Conservation (phyloP, 2,888 invertebrate genomes). For the Nomada lathburiana region DNA sequence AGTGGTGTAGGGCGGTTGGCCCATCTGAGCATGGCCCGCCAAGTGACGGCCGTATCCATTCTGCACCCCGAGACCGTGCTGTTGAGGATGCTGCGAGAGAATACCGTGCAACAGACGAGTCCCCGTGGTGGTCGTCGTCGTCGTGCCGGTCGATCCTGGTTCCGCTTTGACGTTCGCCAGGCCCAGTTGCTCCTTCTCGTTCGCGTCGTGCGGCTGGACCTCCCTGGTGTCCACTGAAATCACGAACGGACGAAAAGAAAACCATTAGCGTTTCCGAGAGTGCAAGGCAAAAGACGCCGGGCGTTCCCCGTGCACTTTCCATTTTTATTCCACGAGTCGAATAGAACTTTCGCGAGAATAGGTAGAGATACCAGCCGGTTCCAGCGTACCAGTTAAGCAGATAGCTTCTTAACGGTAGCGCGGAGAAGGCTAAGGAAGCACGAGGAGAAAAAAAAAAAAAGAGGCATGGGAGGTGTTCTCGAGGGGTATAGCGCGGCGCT, state of each 20-base stretch:
- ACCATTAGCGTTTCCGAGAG: not conserved
- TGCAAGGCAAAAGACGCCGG: not conserved
- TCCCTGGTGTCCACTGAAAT: slow-evolving; percentile 88
- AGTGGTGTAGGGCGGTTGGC: slow-evolving; percentile 87
- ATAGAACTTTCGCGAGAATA: too few relatives aligned
- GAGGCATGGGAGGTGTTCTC: slow-evolving; percentile 65
- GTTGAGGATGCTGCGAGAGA: slow-evolving; percentile 87
- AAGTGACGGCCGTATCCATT: slow-evolving; percentile 82
- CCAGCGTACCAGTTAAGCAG: too few relatives aligned
- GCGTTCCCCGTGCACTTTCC: too few relatives aligned
- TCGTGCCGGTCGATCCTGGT: slow-evolving; percentile 79
- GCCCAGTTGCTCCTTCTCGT: slow-evolving; percentile 80
- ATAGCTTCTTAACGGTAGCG: slow-evolving; percentile 40
- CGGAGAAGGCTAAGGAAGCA: slow-evolving; percentile 40
- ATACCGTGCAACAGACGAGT: slow-evolving; percentile 87
- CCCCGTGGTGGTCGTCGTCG: slow-evolving; percentile 75
- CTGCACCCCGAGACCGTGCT: slow-evolving; percentile 82
- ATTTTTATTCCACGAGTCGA: too few relatives aligned
- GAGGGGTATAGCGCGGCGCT: slow-evolving; percentile 72
- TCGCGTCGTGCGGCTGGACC: slow-evolving; percentile 84
- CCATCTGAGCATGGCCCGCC: slow-evolving; percentile 85
- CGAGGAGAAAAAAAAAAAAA: slow-evolving; percentile 49
- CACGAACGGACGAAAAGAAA: slow-evolving; percentile 1
- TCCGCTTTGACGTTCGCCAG: slow-evolving; percentile 81
- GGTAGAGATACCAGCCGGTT: too few relatives aligned